Evolutionary conservation across 1,140 invertebrate genomes (phyloP).

Genomic region (Micrasema longulum): DNA sequence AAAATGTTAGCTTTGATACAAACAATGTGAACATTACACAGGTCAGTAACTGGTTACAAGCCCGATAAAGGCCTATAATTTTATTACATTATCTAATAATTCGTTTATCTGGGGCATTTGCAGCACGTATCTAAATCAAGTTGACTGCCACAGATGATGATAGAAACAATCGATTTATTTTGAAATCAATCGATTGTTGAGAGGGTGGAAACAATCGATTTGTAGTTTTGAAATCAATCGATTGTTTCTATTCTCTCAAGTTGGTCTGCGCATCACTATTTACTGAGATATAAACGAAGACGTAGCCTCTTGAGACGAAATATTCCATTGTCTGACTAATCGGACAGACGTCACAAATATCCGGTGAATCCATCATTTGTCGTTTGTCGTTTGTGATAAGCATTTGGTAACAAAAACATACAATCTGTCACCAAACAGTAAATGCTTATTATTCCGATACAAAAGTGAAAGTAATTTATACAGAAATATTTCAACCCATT

Average conservation of each 20-base stretch:
- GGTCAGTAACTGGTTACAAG: no score
- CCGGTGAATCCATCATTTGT: slow-evolving; percentile 8
- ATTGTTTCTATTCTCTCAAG: neutral
- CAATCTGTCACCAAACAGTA: neutral
- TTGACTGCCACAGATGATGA: neutral
- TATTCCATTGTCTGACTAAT: slow-evolving; percentile 21
- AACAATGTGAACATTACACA: no score
- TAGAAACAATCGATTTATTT: neutral
- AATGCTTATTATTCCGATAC: slow-evolving; percentile 5
- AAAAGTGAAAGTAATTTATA: neutral
- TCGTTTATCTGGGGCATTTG: no score
- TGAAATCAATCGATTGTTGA: neutral
- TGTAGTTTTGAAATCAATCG: neutral
- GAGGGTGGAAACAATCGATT: neutral
- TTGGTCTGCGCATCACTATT: no score
- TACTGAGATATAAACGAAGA: neutral
- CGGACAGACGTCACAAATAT: neutral
- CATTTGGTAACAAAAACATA: slow-evolving; percentile 4
- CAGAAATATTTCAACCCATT: neutral
- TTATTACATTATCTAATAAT: no score
- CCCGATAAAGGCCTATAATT: no score
- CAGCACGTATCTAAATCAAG: no score
- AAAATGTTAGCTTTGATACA: no score
- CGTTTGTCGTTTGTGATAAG: neutral
- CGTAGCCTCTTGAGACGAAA: slow-evolving; percentile 2